Base-by-base conservation (phyloP, 2,888 invertebrate species). In the Plagodis pulveraria region DNA sequence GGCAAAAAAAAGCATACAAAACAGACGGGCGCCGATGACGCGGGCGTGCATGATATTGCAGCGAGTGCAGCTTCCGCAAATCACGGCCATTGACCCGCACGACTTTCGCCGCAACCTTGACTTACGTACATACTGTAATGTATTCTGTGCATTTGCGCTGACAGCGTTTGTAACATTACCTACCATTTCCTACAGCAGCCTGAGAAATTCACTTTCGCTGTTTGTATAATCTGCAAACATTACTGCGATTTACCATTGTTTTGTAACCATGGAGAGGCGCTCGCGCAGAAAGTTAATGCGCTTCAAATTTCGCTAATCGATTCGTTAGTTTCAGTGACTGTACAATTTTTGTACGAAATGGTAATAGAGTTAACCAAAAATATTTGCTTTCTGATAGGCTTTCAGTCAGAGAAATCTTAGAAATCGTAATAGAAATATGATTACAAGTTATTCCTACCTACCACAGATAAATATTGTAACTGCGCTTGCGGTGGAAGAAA, bases 91-190 rank as follows among this genome's bases (percentile, higher is more conserved):
- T 76, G 87, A 89, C 86, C 88, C 81, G 58, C 71, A 72, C 78
- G 74, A 90, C 91, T 91, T 91, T 91, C 91, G 87, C 91, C 78
- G 73, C 89, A 90, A 90, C 91, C 91, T 91, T 91, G 91, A 90
- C 87, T 84, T 40, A 40, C 40, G 70, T 72, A 72, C 77, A 10
- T 78, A 60, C 73, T 70, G 70, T 57, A 22, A 40, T 40, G 10
- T 36, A 36, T 9, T 9, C 40, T 40, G 40, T 40, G 40, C 10
- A 8, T 40, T 7, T 5, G 10, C 40, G 2, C 5, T 10, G 8
- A 10, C 67, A 60, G 67, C 63, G 59, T 67, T 78, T 69, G 70
- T 79, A 73, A 79, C 74, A 81, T 81, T 82, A 81, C 72, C 74
- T 82, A 81, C 72, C 74, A 82, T 87, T 89, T 88, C 88, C 87